phyloP scores from a whole-genome alignment of 2,113 vertebrate genomes.

The Sorex fumeus region DNA sequence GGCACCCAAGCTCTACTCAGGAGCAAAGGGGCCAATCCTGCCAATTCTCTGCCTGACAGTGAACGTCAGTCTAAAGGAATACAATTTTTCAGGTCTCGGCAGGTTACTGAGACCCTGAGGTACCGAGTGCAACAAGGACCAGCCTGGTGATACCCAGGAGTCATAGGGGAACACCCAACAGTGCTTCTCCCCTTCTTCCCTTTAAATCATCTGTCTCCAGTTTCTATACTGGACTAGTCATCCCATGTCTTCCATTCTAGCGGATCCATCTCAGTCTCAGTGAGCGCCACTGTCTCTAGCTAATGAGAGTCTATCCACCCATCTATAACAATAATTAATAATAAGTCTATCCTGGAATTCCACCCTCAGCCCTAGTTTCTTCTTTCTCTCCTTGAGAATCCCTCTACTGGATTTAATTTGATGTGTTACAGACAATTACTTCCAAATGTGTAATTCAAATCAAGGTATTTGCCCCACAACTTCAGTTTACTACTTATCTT shows the following conservation, averaged over 20 bases:
- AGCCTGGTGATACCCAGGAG: too few species aligned
- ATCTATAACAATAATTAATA: neutral
- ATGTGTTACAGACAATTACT: neutral
- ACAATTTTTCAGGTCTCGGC: too few species aligned
- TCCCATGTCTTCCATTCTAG: neutral
- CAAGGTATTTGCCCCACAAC: neutral
- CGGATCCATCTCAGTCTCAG: neutral
- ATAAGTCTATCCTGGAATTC: neutral
- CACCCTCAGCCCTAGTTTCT: neutral
- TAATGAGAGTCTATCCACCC: neutral
- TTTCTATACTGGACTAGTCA: neutral
- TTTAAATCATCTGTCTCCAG: neutral
- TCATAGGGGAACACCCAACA: too few species aligned
- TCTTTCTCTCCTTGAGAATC: conserved; percentile 2
- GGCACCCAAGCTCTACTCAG: too few species aligned
- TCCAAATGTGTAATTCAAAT: neutral
- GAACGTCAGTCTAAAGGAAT: too few species aligned
- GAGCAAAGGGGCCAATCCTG: too few species aligned
- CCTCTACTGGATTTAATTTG: neutral
- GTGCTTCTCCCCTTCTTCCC: too few species aligned
- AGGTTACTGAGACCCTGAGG: too few species aligned
- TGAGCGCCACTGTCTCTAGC: neutral
- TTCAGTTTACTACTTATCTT: neutral
- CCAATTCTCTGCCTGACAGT: too few species aligned
- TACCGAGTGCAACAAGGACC: too few species aligned